These are phyloP conservation scores for Catharus minimus DNA, from an alignment of 2,113 vertebrate species.

Conservation along the genomic window DNA sequence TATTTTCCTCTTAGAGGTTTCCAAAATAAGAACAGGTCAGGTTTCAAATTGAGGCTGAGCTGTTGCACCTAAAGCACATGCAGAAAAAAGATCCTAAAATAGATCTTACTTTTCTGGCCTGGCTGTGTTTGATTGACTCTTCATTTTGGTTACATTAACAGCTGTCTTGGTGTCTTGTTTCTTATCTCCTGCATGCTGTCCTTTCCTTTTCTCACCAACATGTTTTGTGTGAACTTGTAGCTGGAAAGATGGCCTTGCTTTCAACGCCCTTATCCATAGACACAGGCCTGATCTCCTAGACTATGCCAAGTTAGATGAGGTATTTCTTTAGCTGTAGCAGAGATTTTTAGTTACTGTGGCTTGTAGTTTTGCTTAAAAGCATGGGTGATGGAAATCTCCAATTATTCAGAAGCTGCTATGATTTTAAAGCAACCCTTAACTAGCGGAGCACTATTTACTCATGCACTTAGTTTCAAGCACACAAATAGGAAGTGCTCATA, in stretches of 20 bases:
- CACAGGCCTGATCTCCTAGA: conserved; percentile 68
- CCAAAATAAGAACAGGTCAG: conserved; percentile 57
- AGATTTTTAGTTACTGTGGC: conserved; percentile 10
- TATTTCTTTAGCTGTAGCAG: conserved; percentile 39
- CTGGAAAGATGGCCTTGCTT: conserved; percentile 63
- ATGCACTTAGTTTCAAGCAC: not conserved
- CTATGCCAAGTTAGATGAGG: conserved; percentile 63
- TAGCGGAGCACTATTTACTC: not conserved
- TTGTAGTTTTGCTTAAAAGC: conserved; percentile 74
- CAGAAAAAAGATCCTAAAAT: conserved; percentile 38
- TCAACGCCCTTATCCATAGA: conserved; percentile 67
- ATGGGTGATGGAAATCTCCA: conserved; percentile 30
- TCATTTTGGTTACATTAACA: conserved; percentile 60
- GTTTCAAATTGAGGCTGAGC: conserved; percentile 41
- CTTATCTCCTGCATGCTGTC: conserved; percentile 50
- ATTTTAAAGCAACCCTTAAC: not conserved
- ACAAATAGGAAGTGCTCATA: not conserved
- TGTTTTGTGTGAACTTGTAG: conserved; percentile 52
- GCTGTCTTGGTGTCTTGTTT: conserved; percentile 53
- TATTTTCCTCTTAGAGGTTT: conserved; percentile 18
- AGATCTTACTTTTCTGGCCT: conserved; percentile 47
- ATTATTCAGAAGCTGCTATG: not conserved
- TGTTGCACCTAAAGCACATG: conserved; percentile 17
- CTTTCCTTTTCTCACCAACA: conserved; percentile 36
- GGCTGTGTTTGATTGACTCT: conserved; percentile 49